Percentiles rank a stretch among this genome's conserved stretches.
Conservation (phyloP, 2,797 vertebrate species). For the Nyctalus aviator region DNA sequence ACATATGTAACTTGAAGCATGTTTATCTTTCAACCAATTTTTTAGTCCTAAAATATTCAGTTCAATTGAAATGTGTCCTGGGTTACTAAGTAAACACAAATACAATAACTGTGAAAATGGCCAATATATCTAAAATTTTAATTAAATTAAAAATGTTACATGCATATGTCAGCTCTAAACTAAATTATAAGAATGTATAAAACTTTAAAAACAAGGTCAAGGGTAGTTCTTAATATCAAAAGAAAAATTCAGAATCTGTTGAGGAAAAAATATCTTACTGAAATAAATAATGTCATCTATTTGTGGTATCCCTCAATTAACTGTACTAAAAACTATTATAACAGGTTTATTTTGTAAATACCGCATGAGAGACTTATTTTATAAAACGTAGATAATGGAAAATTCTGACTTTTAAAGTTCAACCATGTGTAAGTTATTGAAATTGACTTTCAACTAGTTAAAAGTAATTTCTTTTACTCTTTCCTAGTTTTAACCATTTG, state of each 20-base stretch:
- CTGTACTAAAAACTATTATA: slow-evolving; percentile 62
- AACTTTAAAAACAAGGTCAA: slow-evolving; percentile 6
- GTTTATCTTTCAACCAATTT: background rate
- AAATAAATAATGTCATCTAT: slow-evolving; percentile 60
- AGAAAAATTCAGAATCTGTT: slow-evolving; percentile 32
- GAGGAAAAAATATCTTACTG: background rate
- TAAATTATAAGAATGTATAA: background rate
- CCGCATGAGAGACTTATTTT: slow-evolving; percentile 26
- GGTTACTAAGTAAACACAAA: no score
- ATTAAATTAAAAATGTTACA: slow-evolving; percentile 36
- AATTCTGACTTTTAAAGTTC: slow-evolving; percentile 79
- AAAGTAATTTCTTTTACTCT: slow-evolving; percentile 67
- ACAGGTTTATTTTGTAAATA: slow-evolving; percentile 76
- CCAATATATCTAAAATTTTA: background rate
- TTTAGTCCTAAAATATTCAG: background rate
- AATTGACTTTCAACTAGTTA: slow-evolving; percentile 70
- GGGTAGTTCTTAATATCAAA: slow-evolving; percentile 14
- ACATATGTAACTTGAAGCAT: background rate
- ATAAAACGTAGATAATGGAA: slow-evolving; percentile 74
- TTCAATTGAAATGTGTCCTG: background rate
- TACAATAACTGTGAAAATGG: background rate
- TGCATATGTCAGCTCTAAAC: background rate
- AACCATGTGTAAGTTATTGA: slow-evolving; percentile 72
- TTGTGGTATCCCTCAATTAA: slow-evolving; percentile 56
- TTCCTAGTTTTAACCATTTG: slow-evolving; percentile 78